phyloP scores from a whole-genome alignment of 2,888 invertebrate genomes.

The Coenonympha glycerion region DNA sequence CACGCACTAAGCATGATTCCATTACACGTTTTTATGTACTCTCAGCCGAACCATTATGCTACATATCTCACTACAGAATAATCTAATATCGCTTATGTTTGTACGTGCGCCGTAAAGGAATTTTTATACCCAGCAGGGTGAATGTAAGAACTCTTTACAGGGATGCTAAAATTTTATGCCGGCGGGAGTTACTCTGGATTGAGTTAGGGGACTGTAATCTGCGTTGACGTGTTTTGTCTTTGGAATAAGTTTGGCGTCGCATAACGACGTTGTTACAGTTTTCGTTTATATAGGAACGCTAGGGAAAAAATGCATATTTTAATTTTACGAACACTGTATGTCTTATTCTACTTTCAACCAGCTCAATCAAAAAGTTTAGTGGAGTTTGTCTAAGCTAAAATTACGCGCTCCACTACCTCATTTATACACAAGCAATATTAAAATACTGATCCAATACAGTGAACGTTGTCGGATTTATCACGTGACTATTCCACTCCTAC shows the following conservation, averaged over 20 bases:
- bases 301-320: no score
- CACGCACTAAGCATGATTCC: slow-evolving; percentile 9
- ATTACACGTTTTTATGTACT: slow-evolving; percentile 20
- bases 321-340: no score
- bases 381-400: no score
- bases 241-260: not conserved
- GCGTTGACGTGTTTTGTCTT: slow-evolving; percentile 22
- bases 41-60: slow-evolving; percentile 22
- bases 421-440: no score
- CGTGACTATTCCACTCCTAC: no score
- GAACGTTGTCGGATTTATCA: no score
- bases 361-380: no score
- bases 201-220: slow-evolving; percentile 34
- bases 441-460: no score
- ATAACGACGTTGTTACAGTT: not conserved
- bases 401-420: no score
- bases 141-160: slow-evolving; percentile 33
- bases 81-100: slow-evolving; percentile 48
- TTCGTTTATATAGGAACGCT: not conserved
- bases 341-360: no score
- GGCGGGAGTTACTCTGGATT: slow-evolving; percentile 30
- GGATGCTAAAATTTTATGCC: slow-evolving; percentile 40
- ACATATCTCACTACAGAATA: slow-evolving; percentile 33
- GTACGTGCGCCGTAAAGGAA: slow-evolving; percentile 49
- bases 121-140: slow-evolving; percentile 38